A percentile compares a stretch with the other conserved stretches of the same genome.
Evolutionary conservation across 2,113 vertebrate species (phyloP).

Genomic region (Mus spicilegus): DNA sequence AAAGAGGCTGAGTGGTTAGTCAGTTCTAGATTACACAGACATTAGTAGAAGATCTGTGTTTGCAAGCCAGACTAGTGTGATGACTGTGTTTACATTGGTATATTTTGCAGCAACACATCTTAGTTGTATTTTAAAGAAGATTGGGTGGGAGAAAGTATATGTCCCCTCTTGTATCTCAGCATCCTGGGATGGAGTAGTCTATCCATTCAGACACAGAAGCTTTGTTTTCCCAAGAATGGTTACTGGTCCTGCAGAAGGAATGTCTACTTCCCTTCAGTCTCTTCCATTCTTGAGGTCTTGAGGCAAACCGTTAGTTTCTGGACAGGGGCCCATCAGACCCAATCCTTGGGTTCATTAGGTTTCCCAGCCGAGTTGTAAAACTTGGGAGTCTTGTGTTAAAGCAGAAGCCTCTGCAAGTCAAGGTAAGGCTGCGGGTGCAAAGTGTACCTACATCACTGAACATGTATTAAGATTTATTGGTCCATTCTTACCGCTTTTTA

Average conservation of each 20-base stretch:
- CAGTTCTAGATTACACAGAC: not conserved
- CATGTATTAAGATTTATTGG: slow-evolving; percentile 75
- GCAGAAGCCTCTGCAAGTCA: not conserved
- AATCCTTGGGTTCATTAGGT: not conserved
- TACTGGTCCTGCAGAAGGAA: slow-evolving; percentile 14
- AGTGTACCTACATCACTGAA: slow-evolving; percentile 49
- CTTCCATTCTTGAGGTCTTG: slow-evolving; percentile 19
- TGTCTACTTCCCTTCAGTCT: slow-evolving; percentile 33
- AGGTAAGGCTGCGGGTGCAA: slow-evolving; percentile 55
- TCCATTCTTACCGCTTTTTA: slow-evolving; percentile 72
- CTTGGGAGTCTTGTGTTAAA: slow-evolving; percentile 42
- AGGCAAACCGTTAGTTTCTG: not conserved
- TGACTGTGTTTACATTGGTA: slow-evolving; percentile 39
- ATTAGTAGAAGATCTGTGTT: slow-evolving; percentile 5
- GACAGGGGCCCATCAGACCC: not conserved
- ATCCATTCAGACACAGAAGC: not conserved
- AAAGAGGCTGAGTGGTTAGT: slow-evolving; percentile 45
- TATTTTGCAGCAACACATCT: slow-evolving; percentile 13
- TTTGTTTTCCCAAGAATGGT: not conserved
- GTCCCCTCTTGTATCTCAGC: slow-evolving; percentile 6
- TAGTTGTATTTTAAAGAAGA: slow-evolving; percentile 56
- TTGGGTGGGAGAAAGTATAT: not conserved
- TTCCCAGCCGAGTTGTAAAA: not conserved
- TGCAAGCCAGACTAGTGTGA: slow-evolving; percentile 19
- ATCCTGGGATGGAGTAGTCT: not conserved